Evolutionary conservation across 2,797 vertebrate genomes (phyloP), one percentile per base, ranked within the genome.

Genomic region (Trachops cirrhosus): DNA sequence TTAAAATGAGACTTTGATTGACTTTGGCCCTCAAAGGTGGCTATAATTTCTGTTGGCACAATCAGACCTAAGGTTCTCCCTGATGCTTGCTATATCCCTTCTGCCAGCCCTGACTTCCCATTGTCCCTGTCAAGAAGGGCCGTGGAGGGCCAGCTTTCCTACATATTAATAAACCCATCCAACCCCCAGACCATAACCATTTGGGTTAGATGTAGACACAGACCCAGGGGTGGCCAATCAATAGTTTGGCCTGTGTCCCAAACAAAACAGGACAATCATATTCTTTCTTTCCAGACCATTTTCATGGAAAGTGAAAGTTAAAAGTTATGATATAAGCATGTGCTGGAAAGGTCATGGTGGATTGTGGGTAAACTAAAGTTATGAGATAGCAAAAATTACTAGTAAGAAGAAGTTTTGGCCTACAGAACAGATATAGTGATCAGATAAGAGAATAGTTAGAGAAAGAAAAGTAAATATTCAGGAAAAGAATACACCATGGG

Each of bases 1-100:
- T 95, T 92, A 59, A 92, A 92, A 92, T 80, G 78, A 95, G 89
- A 46, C 29, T 84, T 92, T 79, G 62, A 73, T 59, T 91, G 84
- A n/a, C 78, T 67, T 68, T 92, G 10, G 70, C 68, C 50, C 64
- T 34, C 68, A 86, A 90, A 32, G n/a, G 10, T 77, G 70, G 52
- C 62, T 74, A 19, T 44, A 11, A 64, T 87, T 93, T 92, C 87
- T 41, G 12, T 37, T 88, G 71, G 37, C 75, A 75, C 29, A 67
- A 9, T 39, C 19, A 52, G 77, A 46, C 16, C 70, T 74, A 64
- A 87, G 71, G 37, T 67, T 41, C n/a, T 39, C 46, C 15, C 6
- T 44, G 52, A 57, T 37, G 34, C 46, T 80, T 86, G 24, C 22
- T n/a, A 15, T 22, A 12, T 34, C 11, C 26, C 22, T 86, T 79